These are phyloP conservation scores for Brachyptera risi DNA, from an alignment of 2,888 invertebrate species.

Conservation along the genomic window DNA sequence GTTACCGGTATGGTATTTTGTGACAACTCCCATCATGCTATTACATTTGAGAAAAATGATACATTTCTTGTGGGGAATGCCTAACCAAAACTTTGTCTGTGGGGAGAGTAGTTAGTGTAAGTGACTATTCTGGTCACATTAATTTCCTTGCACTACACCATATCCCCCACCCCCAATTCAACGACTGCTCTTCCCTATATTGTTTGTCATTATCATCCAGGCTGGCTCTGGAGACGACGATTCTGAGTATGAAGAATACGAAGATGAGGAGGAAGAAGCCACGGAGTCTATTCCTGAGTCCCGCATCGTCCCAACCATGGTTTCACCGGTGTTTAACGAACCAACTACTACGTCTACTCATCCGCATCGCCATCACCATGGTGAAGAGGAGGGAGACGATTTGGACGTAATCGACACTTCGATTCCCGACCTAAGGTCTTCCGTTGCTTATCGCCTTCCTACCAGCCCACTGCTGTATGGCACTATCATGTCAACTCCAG, in stretches of 20 bases:
- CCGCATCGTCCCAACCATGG: constrained; percentile 41
- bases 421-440: background rate
- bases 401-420: background rate
- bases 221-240: constrained; percentile 40
- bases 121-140: no score
- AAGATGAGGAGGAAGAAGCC: constrained; percentile 42
- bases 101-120: no score
- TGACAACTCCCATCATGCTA: no score
- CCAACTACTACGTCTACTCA: constrained; percentile 38
- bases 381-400: constrained; percentile 38
- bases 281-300: constrained; percentile 39
- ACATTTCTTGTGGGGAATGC: no score
- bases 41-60: no score
- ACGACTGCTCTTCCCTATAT: no score
- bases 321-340: constrained; percentile 39
- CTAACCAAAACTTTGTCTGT: no score
- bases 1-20: no score
- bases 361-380: constrained; percentile 47
- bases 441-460: constrained; percentile 22
- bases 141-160: no score
- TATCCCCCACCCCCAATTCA: no score
- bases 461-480: constrained; percentile 32
- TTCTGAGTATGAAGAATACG: constrained; percentile 40
- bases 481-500: constrained; percentile 38
- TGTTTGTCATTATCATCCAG: no score